Evolutionary conservation across 2,113 vertebrate genomes (phyloP).

Genomic region (Ceuthmochares aereus): DNA sequence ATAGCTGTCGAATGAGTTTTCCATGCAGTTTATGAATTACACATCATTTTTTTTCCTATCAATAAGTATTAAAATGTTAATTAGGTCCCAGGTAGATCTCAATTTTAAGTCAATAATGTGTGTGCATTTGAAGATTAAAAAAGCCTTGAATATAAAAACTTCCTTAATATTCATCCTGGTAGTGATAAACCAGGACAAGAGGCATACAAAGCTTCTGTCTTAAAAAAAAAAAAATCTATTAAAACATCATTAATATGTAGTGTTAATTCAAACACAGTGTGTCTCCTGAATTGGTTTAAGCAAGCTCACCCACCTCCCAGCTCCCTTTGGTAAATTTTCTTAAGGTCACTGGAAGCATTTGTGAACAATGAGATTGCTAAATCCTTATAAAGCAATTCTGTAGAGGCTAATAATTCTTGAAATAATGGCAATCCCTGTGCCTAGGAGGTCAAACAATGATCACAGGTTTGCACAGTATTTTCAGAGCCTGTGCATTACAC

Average conservation of each 20-base stretch:
- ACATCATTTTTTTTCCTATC: neutral
- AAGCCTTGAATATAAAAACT: neutral
- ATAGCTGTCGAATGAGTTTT: neutral
- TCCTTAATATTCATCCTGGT: neutral
- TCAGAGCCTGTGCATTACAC: neutral
- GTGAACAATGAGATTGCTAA: neutral
- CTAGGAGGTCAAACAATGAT: neutral
- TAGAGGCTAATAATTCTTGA: neutral
- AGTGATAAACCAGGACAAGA: neutral
- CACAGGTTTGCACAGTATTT: neutral
- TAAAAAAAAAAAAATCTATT: neutral
- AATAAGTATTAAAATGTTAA: neutral
- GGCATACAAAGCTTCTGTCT: neutral
- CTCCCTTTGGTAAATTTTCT: neutral
- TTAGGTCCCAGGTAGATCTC: neutral
- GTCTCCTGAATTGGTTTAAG: neutral
- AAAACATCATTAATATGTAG: neutral
- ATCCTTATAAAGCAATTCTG: neutral
- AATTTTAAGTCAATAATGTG: neutral
- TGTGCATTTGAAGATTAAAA: neutral
- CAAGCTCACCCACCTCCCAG: neutral
- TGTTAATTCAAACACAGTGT: fast-evolving
- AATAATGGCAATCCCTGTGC: neutral
- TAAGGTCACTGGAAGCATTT: neutral
- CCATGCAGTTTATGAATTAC: neutral